Conservation (phyloP, 1,140 invertebrate genomes). For the Octopus bimaculoides region DNA sequence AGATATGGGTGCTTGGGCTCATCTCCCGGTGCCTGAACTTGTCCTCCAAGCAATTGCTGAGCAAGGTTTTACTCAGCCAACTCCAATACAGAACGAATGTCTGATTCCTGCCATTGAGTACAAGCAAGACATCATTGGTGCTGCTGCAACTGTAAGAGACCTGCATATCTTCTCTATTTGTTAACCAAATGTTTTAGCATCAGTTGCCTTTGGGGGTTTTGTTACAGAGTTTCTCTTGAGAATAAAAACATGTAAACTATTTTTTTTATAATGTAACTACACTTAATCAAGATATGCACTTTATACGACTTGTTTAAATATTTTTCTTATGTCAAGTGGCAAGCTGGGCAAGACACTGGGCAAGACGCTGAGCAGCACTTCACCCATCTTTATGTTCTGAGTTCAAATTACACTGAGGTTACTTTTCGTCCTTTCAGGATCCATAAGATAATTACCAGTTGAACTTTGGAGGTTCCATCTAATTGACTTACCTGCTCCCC, state of each 20-base stretch:
- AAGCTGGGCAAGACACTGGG: no score
- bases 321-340: no score
- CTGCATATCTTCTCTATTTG: neutral
- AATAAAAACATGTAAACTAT: no score
- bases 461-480: neutral
- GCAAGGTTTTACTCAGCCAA: slow-evolving; percentile 77
- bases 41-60: slow-evolving; percentile 75
- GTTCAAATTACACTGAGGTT: no score
- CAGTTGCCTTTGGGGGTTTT: no score
- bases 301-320: no score
- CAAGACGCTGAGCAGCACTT: no score
- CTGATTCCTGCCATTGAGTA: slow-evolving; percentile 85
- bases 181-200: neutral
- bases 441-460: neutral
- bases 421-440: no score
- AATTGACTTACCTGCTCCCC: neutral
- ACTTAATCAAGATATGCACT: no score
- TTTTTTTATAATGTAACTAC: no score
- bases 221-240: no score
- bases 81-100: slow-evolving; percentile 74
- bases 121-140: slow-evolving; percentile 84
- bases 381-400: no score
- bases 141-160: slow-evolving; percentile 77
- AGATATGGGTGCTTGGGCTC: slow-evolving; percentile 69
- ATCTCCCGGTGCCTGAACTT: slow-evolving; percentile 67